phyloP scores from a whole-genome alignment of 2,113 vertebrate species.

The Laticauda colubrina region DNA sequence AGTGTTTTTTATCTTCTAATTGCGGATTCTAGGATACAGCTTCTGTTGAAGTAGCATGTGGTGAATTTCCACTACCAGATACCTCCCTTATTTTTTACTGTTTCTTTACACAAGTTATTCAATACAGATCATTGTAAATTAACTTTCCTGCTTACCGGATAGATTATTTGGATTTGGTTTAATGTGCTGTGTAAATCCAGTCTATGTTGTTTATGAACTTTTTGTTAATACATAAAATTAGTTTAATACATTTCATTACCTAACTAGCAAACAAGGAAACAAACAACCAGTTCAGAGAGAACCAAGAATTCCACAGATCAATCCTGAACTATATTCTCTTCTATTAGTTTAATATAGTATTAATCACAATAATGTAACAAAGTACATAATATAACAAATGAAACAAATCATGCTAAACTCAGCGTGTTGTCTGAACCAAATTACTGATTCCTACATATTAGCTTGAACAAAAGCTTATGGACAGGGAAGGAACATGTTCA shows the following conservation, averaged over 20 bases:
- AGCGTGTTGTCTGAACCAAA: background rate
- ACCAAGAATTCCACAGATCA: background rate
- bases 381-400: background rate
- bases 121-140: background rate
- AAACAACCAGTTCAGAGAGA: background rate
- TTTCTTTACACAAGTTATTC: background rate
- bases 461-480: background rate
- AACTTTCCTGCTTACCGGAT: background rate
- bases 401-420: background rate
- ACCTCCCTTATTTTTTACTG: conserved; percentile 63
- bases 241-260: background rate
- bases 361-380: background rate
- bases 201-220: background rate
- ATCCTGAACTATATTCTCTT: background rate
- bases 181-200: background rate
- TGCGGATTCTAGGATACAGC: conserved; percentile 21
- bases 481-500: background rate
- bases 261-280: background rate
- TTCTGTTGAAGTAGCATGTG: conserved; percentile 38
- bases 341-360: background rate
- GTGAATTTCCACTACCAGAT: conserved; percentile 46
- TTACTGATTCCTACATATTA: background rate
- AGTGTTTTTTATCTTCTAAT: background rate
- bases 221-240: background rate
- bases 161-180: background rate